phyloP scores from a whole-genome alignment of 2,113 vertebrate genomes.

The Corythoichthys intestinalis region DNA sequence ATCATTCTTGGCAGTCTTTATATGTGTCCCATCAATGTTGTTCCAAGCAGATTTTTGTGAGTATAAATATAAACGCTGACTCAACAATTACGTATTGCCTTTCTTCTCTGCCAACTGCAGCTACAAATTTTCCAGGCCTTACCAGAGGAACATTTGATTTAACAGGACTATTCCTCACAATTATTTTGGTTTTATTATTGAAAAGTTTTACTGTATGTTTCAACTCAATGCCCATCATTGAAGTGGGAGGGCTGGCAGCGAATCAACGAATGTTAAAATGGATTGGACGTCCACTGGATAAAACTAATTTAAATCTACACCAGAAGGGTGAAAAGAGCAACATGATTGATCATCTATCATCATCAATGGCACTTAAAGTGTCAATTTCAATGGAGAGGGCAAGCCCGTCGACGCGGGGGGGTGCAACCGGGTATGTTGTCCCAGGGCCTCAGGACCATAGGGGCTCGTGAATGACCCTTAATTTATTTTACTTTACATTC shows the following conservation, averaged over 20 bases:
- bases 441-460: too few relatives aligned
- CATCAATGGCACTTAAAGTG: background rate
- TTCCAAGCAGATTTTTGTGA: background rate
- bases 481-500: too few relatives aligned
- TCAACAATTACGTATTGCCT: slow-evolving; percentile 32
- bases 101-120: slow-evolving; percentile 21
- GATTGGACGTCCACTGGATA: too few relatives aligned
- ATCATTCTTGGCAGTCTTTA: background rate
- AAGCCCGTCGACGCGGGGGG: too few relatives aligned
- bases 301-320: too few relatives aligned
- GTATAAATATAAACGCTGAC: slow-evolving; percentile 32
- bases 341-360: too few relatives aligned
- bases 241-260: too few relatives aligned
- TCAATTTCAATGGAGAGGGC: background rate
- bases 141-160: slow-evolving; percentile 15
- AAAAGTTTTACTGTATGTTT: background rate
- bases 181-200: slow-evolving; percentile 1
- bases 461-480: too few relatives aligned
- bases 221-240: background rate
- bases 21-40: background rate
- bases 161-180: background rate
- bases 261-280: too few relatives aligned
- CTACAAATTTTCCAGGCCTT: slow-evolving; percentile 4
- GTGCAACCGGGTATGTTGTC: too few relatives aligned
- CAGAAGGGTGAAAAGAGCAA: too few relatives aligned